phyloP scores from a whole-genome alignment of 2,113 vertebrate species.

The Embiotoca jacksoni region DNA sequence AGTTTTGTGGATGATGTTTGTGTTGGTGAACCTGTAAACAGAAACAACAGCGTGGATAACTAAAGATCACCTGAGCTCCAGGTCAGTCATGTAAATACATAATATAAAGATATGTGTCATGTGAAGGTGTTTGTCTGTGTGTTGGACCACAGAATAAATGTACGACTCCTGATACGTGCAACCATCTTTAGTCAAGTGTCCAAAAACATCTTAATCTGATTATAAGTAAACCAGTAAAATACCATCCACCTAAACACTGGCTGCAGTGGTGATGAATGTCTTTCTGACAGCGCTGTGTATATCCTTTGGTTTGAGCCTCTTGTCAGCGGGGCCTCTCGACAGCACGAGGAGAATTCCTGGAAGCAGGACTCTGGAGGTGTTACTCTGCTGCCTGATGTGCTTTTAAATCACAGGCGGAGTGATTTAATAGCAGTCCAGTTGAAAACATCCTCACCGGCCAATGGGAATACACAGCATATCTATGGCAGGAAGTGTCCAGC shows the following conservation, averaged over 20 bases:
- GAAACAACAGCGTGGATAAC: not conserved
- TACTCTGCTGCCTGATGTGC: conserved; percentile 31
- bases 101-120: not conserved
- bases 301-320: conserved; percentile 49
- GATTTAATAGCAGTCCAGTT: conserved; percentile 70
- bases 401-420: conserved; percentile 64
- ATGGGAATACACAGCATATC: conserved; percentile 26
- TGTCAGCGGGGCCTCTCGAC: conserved; percentile 47
- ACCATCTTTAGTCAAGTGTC: not conserved
- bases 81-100: not conserved
- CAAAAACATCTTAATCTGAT: conserved; percentile 1
- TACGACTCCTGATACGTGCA: too few species aligned
- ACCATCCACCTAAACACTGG: conserved; percentile 17
- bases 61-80: not conserved
- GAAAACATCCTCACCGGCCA: conserved; percentile 47
- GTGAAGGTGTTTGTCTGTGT: not conserved
- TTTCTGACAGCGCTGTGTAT: conserved; percentile 49
- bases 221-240: not conserved
- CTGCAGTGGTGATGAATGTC: conserved; percentile 56
- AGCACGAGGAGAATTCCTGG: conserved; percentile 77
- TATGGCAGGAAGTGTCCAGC: conserved; percentile 44
- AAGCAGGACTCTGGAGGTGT: conserved; percentile 63
- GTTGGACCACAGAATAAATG: too few species aligned
- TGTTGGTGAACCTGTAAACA: conserved; percentile 78
- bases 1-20: conserved; percentile 83